Base-by-base conservation (phyloP, 2,888 invertebrate species). In the Uloborus plumipes region DNA sequence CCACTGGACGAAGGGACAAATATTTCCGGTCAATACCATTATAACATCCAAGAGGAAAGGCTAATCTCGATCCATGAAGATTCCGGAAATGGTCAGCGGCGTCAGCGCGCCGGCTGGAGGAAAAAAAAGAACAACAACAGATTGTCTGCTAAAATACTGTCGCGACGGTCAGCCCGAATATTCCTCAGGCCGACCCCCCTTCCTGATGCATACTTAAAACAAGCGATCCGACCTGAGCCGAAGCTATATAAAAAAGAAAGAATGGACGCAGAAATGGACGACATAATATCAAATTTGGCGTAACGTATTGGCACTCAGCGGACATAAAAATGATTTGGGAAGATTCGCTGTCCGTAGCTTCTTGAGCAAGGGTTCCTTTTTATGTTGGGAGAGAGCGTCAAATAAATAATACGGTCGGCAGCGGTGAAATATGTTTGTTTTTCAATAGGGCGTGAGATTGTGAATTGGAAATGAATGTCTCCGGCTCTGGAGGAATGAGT, bases 81-180 rank as follows among this genome's bases (percentile, higher is more conserved):
- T 15, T 15, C 49, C 61, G 74, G 76, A 76, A 76, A 69, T 69
- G 76, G 76, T 69, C 69, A 69, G 53, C 51, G 76, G 76, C 76
- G 76, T 51, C 76, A 62, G 62, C n/a, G 20, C 22, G 76, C 67
- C 76, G 76, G 69, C 22, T n/a, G 9, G 62, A n/a, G 39, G 49
- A 47, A 69, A 69, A 67, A 62, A n/a, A n/a, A n/a, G n/a, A n/a
- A n/a, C n/a, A n/a, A 76, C 55, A 76, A 76, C 62, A 69, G 53
- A 67, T 67, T 67, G 67, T 61, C 51, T 49, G 67, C 15, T 20
- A 65, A 67, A 31, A 66, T 66, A 67, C 67, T 67, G 66, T 75
- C 67, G 53, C 69, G 61, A 49, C 51, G 66, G 22, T 47, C 58
- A 65, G 18, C 59, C n/a, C 55, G 66, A 22, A 22, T 50, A 22